Evolutionary conservation across 2,797 vertebrate species (phyloP), one percentile per base, ranked within the genome.

Genomic region (Megalops cyprinoides): DNA sequence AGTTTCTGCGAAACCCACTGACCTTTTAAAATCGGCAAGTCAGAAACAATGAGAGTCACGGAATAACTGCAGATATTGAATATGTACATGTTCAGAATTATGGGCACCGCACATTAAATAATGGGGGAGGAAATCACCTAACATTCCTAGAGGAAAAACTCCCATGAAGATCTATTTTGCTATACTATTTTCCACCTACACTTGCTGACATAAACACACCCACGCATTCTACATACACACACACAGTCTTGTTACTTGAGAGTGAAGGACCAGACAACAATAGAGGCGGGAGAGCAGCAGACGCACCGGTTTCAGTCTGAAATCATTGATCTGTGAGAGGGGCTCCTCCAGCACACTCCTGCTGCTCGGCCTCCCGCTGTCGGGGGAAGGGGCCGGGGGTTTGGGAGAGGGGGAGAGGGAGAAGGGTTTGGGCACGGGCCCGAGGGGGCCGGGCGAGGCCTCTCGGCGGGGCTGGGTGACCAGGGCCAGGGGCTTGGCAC

Each of bases 291-390:
- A n/a, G n/a, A 78, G 79, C 20, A 15, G 12, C 31, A n/a, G 60
- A 87, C 93, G 93, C 80, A 98, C 98, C 96, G 94, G 94, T 89
- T 95, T 96, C 81, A 91, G 87, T 89, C 92, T 93, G 84, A 93
- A 87, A 90, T 94, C 95, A 85, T 88, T 95, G 86, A 91, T 87
- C 88, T 93, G 89, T 80, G 91, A 84, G 84, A 87, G 76, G 84
- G 92, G 84, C 85, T 96, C 93, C 88, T 96, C 94, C 81, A 92
- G 91, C 90, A 90, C 90, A 93, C 91, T 95, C 94, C 94, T 96
- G 90, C 89, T 94, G 89, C 93, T 92, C 87, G 93, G 90, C 90
- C 95, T 96, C 58, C 91, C 69, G 51, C 82, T n/a, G 56, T 87
- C 87, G 18, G 71, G 79, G 44, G 85, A 74, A 31, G 82, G 46